Percentiles rank a stretch among this genome's conserved stretches.
phyloP scores from a whole-genome alignment of 2,797 vertebrate genomes.

The Hoplostethus atlanticus region DNA sequence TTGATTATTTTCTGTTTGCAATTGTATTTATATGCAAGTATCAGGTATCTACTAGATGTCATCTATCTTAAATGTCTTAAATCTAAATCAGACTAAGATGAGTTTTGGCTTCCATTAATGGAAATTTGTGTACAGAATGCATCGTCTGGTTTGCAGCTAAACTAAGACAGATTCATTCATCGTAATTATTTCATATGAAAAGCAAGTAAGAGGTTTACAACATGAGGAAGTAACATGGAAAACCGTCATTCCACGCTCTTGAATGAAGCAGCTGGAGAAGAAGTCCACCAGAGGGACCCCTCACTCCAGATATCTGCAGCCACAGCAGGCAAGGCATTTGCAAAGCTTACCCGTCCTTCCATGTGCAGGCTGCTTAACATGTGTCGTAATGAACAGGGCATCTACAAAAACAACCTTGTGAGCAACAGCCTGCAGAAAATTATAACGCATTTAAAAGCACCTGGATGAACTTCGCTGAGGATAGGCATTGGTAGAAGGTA shows the following conservation, averaged over 20 bases:
- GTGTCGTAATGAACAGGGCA: conserved; percentile 47
- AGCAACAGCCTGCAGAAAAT: conserved; percentile 31
- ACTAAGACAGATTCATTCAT: neutral
- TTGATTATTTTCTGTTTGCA: conserved; percentile 41
- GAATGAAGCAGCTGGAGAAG: neutral
- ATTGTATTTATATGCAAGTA: conserved; percentile 42
- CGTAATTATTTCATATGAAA: neutral
- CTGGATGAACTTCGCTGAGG: conserved; percentile 40
- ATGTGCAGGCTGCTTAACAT: conserved; percentile 39
- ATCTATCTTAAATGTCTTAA: conserved; percentile 4
- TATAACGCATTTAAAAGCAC: conserved; percentile 53
- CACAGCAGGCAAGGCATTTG: conserved; percentile 67
- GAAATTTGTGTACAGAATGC: conserved; percentile 2
- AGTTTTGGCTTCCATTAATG: conserved; percentile 32
- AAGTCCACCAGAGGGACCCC: conserved; percentile 73
- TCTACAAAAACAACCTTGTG: conserved; percentile 22
- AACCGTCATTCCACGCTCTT: conserved; percentile 1
- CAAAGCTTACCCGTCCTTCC: conserved; percentile 59
- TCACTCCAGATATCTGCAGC: conserved; percentile 53
- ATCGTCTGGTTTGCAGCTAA: conserved; percentile 19
- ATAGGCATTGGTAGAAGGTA: conserved; percentile 29
- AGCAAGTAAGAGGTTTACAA: neutral
- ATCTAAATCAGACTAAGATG: conserved; percentile 51
- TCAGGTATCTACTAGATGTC: conserved; percentile 20
- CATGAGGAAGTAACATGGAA: neutral